These are phyloP conservation scores for Phenacoccus solenopsis DNA, from an alignment of 1,140 invertebrate genomes.

Conservation along the genomic window DNA sequence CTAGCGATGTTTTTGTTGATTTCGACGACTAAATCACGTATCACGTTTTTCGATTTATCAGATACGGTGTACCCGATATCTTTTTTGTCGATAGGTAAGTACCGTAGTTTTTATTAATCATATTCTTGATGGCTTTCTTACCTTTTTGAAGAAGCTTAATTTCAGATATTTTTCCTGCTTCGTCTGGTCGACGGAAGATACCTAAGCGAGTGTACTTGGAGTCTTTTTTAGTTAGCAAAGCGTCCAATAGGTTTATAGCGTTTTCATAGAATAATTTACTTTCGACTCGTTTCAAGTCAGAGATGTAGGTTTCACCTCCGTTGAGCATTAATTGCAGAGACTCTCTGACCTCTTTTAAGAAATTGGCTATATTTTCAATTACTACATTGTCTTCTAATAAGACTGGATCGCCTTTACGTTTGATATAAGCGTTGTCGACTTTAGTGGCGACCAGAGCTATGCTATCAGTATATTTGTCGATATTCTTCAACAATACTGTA, in stretches of 20 bases:
- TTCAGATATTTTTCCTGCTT: background rate
- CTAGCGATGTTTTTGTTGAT: background rate
- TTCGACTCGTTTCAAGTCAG: no score
- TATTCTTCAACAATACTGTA: constrained; percentile 19
- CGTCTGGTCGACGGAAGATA: background rate
- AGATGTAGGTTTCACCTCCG: no score
- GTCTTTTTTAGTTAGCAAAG: background rate
- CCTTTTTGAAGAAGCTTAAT: background rate
- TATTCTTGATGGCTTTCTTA: background rate
- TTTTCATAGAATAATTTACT: background rate
- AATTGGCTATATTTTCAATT: constrained; percentile 4
- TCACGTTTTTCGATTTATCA: constrained; percentile 15
- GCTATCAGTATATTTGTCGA: constrained; percentile 20
- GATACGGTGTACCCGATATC: constrained; percentile 23
- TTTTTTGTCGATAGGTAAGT: background rate
- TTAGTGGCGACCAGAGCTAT: constrained; percentile 24
- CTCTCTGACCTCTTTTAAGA: background rate
- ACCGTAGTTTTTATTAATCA: background rate
- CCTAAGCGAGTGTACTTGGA: background rate
- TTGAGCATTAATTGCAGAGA: no score
- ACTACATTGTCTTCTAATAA: background rate
- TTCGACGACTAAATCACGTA: background rate
- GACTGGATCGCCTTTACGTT: background rate
- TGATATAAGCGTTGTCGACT: constrained; percentile 18
- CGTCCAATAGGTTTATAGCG: background rate